Conservation (phyloP, 2,797 vertebrate genomes). For the Pyrocephalus nanus region DNA sequence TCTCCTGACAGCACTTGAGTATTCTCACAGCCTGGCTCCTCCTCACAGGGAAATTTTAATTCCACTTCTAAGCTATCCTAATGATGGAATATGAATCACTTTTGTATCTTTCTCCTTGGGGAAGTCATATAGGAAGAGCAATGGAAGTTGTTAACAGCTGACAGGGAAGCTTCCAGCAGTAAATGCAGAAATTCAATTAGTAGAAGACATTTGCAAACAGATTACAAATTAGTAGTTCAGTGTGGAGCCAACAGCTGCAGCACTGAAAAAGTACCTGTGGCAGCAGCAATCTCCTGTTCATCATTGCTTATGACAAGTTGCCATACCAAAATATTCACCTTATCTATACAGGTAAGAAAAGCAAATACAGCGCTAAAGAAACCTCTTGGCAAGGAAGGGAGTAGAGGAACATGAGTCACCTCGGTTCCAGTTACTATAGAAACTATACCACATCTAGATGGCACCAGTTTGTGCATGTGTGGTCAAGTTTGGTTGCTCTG, state of each 20-base stretch:
- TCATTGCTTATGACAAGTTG: neutral
- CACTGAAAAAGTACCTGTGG: neutral
- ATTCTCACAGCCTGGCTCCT: neutral
- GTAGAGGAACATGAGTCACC: constrained; percentile 6
- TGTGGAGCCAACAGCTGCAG: rapidly evolving
- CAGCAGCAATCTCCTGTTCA: neutral
- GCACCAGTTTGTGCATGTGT: neutral
- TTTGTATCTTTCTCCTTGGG: neutral
- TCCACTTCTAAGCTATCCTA: neutral
- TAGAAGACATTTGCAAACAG: neutral
- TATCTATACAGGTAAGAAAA: constrained; percentile 18
- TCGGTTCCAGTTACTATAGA: constrained; percentile 56
- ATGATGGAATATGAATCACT: neutral
- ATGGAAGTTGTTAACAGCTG: neutral
- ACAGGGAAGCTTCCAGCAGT: neutral
- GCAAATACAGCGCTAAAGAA: neutral
- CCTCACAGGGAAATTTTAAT: neutral
- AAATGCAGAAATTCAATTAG: neutral
- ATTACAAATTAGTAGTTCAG: neutral
- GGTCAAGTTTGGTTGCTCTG: constrained; percentile 51
- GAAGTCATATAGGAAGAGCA: neutral
- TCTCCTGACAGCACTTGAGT: neutral
- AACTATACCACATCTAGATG: constrained; percentile 27
- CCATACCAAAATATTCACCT: neutral
- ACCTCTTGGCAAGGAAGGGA: neutral